Conservation (phyloP, 2,888 invertebrate species). For the Hofmannophila pseudospretella region DNA sequence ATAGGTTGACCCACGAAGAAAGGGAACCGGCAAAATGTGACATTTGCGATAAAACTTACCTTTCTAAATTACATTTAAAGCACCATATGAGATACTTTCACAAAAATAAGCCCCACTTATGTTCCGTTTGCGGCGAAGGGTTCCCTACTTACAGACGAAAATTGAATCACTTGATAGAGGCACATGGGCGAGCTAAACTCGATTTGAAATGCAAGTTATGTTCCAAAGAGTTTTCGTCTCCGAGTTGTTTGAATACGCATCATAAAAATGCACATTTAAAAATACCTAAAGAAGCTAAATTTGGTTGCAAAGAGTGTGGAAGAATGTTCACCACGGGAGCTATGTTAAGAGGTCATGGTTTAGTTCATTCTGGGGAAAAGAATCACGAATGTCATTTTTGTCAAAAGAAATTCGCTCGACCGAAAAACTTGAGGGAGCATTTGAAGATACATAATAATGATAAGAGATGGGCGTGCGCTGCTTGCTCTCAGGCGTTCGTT, state of each 20-base stretch:
- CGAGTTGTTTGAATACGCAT: conserved; percentile 36
- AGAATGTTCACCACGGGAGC: conserved; percentile 42
- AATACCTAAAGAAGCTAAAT: conserved; percentile 34
- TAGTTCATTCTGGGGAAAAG: conserved; percentile 42
- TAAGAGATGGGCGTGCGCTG: conserved; percentile 18
- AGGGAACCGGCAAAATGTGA: conserved; percentile 43
- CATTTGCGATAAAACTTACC: conserved; percentile 39
- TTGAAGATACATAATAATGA: conserved; percentile 21
- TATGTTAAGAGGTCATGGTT: conserved; percentile 39
- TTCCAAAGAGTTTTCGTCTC: conserved; percentile 39
- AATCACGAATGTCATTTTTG: conserved; percentile 49
- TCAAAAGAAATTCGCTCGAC: conserved; percentile 40
- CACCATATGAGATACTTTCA: conserved; percentile 22
- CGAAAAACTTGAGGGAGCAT: conserved; percentile 37
- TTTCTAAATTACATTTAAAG: conserved; percentile 23
- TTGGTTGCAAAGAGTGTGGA: conserved; percentile 60
- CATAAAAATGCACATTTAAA: conserved; percentile 54
- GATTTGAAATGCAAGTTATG: conserved; percentile 47
- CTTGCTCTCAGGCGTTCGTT: conserved; percentile 25
- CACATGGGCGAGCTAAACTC: conserved; percentile 23
- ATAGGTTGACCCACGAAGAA: conserved; percentile 35
- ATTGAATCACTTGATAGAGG: too few relatives aligned
- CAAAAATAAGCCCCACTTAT: conserved; percentile 32
- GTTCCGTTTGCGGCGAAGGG: conserved; percentile 35
- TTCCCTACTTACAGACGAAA: conserved; percentile 42